These are phyloP conservation scores for Oophaga sylvatica DNA, from an alignment of 2,797 vertebrate genomes.

Conservation along the genomic window DNA sequence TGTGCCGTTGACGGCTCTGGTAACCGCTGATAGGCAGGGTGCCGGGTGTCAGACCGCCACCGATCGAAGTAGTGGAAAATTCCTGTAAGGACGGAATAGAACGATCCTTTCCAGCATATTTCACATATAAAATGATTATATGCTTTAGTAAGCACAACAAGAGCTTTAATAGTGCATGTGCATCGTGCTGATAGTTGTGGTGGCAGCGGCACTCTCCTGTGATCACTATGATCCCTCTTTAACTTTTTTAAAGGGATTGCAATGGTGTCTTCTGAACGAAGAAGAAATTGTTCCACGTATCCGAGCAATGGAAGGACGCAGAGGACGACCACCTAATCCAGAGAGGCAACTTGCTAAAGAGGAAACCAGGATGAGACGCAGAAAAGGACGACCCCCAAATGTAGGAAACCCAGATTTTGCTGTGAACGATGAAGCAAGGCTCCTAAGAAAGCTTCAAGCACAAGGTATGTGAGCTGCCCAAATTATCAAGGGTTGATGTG, in stretches of 20 bases:
- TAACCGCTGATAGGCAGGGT: too few species aligned
- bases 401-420: slow-evolving; percentile 77
- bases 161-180: slow-evolving; percentile 13
- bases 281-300: slow-evolving; percentile 85
- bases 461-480: slow-evolving; percentile 77
- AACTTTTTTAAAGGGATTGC: slow-evolving; percentile 82
- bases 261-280: slow-evolving; percentile 89
- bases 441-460: slow-evolving; percentile 89
- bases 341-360: slow-evolving; percentile 75
- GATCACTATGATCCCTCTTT: slow-evolving; percentile 55
- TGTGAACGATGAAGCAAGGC: slow-evolving; percentile 81
- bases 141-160: not conserved
- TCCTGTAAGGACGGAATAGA: not conserved
- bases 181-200: not conserved
- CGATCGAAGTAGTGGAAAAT: too few species aligned
- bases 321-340: slow-evolving; percentile 80
- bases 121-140: slow-evolving; percentile 16
- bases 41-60: too few species aligned
- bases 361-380: slow-evolving; percentile 71
- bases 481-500: too few species aligned
- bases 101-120: not conserved
- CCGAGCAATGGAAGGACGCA: slow-evolving; percentile 86
- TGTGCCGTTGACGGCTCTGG: too few species aligned
- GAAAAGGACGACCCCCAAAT: slow-evolving; percentile 82
- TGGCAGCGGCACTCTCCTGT: not conserved